Percentiles rank a stretch among this genome's conserved stretches.
Evolutionary conservation across 2,888 invertebrate species (phyloP).

Genomic region (Hypomecis punctinalis): DNA sequence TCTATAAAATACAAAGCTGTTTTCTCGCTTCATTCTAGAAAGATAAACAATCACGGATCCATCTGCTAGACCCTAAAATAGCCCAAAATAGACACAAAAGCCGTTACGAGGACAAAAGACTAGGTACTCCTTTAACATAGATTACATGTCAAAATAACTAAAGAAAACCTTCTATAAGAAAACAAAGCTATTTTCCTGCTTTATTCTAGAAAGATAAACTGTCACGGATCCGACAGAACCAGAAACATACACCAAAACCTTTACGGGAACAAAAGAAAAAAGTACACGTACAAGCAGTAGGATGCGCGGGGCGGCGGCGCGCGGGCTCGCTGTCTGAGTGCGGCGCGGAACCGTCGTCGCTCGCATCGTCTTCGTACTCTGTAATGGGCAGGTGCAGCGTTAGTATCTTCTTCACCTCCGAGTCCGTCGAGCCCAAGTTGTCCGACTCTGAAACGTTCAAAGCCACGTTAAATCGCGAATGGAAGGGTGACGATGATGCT

Average conservation of each 20-base stretch:
- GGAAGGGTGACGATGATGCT: slow-evolving; percentile 48
- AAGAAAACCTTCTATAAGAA: too few relatives aligned
- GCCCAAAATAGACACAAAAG: neutral
- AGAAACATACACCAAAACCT: neutral
- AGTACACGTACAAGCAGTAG: slow-evolving; percentile 66
- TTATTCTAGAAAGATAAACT: too few relatives aligned
- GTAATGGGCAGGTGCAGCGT: slow-evolving; percentile 96
- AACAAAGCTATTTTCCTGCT: too few relatives aligned
- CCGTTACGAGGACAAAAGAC: too few relatives aligned
- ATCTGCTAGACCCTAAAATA: neutral
- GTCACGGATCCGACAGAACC: too few relatives aligned
- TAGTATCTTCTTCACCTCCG: slow-evolving; percentile 97
- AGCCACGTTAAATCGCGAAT: slow-evolving; percentile 24
- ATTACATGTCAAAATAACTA: too few relatives aligned
- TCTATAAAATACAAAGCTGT: too few relatives aligned
- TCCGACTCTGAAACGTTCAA: slow-evolving; percentile 90
- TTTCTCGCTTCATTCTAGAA: too few relatives aligned
- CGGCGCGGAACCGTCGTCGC: slow-evolving; percentile 85
- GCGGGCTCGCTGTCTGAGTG: slow-evolving; percentile 81
- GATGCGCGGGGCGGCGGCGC: slow-evolving; percentile 70
- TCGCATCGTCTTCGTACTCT: slow-evolving; percentile 96
- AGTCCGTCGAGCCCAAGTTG: slow-evolving; percentile 97
- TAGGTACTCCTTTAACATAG: too few relatives aligned
- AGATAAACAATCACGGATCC: too few relatives aligned
- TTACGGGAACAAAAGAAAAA: too few relatives aligned